Evolutionary conservation across 2,797 vertebrate species (phyloP).

Genomic region (Acrocephalus scirpaceus): DNA sequence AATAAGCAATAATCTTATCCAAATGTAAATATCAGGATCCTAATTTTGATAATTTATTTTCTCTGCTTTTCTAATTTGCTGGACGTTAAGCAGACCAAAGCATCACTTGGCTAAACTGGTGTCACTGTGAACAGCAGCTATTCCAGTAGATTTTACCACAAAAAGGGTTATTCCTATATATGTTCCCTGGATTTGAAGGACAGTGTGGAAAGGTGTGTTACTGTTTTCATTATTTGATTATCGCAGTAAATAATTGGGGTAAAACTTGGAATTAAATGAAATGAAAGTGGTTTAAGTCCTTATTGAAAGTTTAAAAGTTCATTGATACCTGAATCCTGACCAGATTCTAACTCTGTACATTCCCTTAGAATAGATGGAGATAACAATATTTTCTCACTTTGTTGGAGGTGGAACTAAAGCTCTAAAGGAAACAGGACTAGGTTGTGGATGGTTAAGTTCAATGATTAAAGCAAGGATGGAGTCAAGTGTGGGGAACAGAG

Average conservation of each 20-base stretch:
- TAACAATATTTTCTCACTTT: background rate
- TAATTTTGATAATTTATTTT: background rate
- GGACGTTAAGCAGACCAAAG: background rate
- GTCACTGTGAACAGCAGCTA: background rate
- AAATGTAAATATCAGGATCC: background rate
- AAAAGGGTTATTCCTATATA: background rate
- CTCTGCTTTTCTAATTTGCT: background rate
- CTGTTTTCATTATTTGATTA: background rate
- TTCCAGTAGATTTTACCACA: background rate
- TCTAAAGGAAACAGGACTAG: background rate
- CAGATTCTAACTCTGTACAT: background rate
- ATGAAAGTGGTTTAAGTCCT: background rate
- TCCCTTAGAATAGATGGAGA: background rate
- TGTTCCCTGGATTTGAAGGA: background rate
- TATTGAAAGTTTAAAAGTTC: background rate
- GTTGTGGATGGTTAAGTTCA: background rate
- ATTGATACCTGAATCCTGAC: background rate
- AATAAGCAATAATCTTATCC: background rate
- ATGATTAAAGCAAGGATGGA: background rate
- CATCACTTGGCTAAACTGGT: background rate
- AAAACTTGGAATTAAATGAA: background rate
- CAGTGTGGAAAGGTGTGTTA: background rate
- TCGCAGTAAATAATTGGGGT: background rate
- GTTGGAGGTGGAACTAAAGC: background rate
- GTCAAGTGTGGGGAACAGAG: constrained; percentile 1